Evolutionary conservation across 2,797 vertebrate species (phyloP).

Genomic region (Aotus griseimembra): DNA sequence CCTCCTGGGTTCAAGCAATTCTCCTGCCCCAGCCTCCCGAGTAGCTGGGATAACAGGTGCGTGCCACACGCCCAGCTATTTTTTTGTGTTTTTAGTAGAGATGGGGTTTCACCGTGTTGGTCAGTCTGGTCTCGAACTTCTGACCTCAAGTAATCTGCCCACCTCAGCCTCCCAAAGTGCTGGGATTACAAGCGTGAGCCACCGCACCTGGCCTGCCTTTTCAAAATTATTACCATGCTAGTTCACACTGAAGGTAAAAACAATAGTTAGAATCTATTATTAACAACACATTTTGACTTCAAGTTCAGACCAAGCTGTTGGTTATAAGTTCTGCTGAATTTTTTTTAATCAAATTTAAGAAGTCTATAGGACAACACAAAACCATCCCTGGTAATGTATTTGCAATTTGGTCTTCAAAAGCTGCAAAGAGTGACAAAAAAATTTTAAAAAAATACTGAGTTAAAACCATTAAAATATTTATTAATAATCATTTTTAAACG

Average conservation of each 20-base stretch:
- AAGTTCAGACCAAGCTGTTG: slow-evolving; percentile 37
- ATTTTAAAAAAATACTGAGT: slow-evolving; percentile 40
- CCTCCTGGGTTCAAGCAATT: no score
- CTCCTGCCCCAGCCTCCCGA: no score
- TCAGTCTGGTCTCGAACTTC: no score
- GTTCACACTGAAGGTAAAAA: slow-evolving; percentile 37
- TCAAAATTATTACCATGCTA: slow-evolving; percentile 15
- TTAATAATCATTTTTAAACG: slow-evolving; percentile 49
- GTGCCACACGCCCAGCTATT: no score
- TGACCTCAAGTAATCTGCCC: no score
- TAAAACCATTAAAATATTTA: slow-evolving; percentile 56
- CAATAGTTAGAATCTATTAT: not conserved
- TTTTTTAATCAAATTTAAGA: slow-evolving; percentile 40
- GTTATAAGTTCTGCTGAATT: slow-evolving; percentile 54
- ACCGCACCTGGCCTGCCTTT: slow-evolving; percentile 18
- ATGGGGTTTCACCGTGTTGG: no score
- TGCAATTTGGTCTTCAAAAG: slow-evolving; percentile 73
- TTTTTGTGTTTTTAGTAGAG: no score
- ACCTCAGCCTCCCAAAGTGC: no score
- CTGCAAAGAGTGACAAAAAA: slow-evolving; percentile 49
- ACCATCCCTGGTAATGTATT: slow-evolving; percentile 51
- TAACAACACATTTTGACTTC: slow-evolving; percentile 32
- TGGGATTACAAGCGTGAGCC: no score
- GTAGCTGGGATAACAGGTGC: no score
- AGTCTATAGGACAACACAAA: slow-evolving; percentile 54